Evolutionary conservation across 2,113 vertebrate species (phyloP).

Genomic region (Chaenogobius annularis): DNA sequence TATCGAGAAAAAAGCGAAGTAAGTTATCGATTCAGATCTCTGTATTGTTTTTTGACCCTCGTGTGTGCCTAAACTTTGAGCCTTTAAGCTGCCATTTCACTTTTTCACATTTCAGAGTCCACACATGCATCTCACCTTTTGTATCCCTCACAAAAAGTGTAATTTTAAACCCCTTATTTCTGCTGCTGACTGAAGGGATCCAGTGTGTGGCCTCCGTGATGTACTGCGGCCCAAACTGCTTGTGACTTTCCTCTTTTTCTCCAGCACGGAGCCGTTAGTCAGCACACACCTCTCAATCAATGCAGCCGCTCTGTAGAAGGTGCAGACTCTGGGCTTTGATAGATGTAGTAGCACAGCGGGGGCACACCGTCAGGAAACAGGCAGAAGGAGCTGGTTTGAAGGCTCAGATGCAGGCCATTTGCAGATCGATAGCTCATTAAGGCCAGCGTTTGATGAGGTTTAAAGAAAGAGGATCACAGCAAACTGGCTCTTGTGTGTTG

Average conservation of each 20-base stretch:
- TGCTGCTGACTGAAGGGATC: constrained; percentile 15
- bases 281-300: constrained; percentile 37
- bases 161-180: constrained; percentile 7
- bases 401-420: neutral
- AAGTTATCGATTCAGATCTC: neutral
- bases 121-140: neutral
- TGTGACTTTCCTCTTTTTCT: constrained; percentile 29
- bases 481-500: neutral
- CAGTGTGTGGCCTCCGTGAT: constrained; percentile 16
- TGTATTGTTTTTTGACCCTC: neutral
- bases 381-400: constrained; percentile 11
- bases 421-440: constrained; percentile 41
- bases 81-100: neutral
- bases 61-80: neutral
- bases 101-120: neutral
- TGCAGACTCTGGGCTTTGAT: constrained; percentile 22
- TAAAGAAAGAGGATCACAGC: neutral
- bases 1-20: no score
- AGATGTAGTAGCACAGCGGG: constrained; percentile 26
- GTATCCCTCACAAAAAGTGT: constrained; percentile 4
- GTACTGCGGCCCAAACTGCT: constrained; percentile 22
- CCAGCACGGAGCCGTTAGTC: constrained; percentile 21
- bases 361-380: constrained; percentile 27
- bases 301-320: constrained; percentile 13
- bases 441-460: constrained; percentile 20